phyloP scores from a whole-genome alignment of 2,888 invertebrate genomes.

The Argyresthia albistria region DNA sequence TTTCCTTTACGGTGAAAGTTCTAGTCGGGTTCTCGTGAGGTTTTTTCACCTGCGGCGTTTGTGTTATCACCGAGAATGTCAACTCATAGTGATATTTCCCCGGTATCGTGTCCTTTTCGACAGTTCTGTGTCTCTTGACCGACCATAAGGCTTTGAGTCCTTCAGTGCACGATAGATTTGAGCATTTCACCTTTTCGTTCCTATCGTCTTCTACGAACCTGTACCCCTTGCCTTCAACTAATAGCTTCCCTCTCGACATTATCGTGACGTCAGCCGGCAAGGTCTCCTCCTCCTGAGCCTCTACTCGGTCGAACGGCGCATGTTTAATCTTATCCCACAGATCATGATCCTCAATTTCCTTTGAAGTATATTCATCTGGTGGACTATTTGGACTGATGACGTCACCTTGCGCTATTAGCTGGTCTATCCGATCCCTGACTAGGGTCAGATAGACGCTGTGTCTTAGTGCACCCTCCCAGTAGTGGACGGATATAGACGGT shows the following conservation, averaged over 20 bases:
- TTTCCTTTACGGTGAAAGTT: slow-evolving; percentile 76
- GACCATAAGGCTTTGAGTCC: slow-evolving; percentile 77
- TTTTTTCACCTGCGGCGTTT: slow-evolving; percentile 53
- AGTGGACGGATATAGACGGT: slow-evolving; percentile 46
- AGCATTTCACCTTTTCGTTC: slow-evolving; percentile 32
- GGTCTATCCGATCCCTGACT: slow-evolving; percentile 67
- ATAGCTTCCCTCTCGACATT: slow-evolving; percentile 75
- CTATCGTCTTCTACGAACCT: slow-evolving; percentile 68
- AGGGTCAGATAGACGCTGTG: slow-evolving; percentile 79
- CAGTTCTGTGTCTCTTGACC: slow-evolving; percentile 78
- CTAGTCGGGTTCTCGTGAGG: slow-evolving; percentile 70
- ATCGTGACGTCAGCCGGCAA: slow-evolving; percentile 76
- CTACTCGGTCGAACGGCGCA: slow-evolving; percentile 51
- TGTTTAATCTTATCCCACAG: slow-evolving; percentile 63
- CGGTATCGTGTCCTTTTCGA: slow-evolving; percentile 55
- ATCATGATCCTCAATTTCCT: slow-evolving; percentile 52
- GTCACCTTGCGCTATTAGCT: slow-evolving; percentile 51
- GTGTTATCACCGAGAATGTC: slow-evolving; percentile 75
- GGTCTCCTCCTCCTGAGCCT: slow-evolving; percentile 45
- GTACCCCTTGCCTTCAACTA: slow-evolving; percentile 63
- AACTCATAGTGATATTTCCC: slow-evolving; percentile 74
- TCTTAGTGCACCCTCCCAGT: slow-evolving; percentile 79
- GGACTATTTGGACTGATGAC: slow-evolving; percentile 30
- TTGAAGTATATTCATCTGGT: slow-evolving; percentile 27
- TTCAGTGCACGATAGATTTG: slow-evolving; percentile 58